Conservation (phyloP, 2,888 invertebrate genomes). For the Pyrrhosoma nymphula region DNA sequence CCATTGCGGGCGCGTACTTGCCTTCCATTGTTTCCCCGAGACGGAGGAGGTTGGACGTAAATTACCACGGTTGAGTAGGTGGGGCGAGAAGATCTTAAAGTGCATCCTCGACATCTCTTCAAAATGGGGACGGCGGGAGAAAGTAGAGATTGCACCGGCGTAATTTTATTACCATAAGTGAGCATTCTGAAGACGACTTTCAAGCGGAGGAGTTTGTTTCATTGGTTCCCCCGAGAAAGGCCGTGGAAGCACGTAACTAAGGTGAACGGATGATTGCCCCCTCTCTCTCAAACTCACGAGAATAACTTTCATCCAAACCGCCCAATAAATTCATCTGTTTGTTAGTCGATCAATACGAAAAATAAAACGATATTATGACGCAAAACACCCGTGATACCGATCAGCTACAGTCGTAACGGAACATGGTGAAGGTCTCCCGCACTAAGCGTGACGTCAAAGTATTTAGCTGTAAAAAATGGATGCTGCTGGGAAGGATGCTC, state of each 20-base stretch:
- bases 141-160: not conserved
- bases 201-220: not conserved
- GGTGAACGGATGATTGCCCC: not conserved
- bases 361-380: no score
- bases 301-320: no score
- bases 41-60: not conserved
- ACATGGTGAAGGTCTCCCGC: no score
- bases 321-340: no score
- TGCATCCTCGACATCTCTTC: not conserved
- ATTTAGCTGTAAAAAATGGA: no score
- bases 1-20: not conserved
- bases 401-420: no score
- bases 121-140: not conserved
- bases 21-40: slow-evolving; percentile 12
- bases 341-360: no score
- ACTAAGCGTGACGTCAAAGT: no score
- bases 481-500: no score
- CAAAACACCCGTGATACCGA: no score
- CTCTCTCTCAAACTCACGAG: no score
- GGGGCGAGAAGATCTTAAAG: not conserved
- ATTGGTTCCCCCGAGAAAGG: not conserved
- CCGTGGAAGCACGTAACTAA: not conserved
- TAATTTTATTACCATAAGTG: not conserved
- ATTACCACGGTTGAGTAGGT: not conserved
- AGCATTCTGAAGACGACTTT: not conserved